Percentiles rank a stretch among this genome's conserved stretches.
These are phyloP conservation scores for Tinea semifulvella DNA, from an alignment of 2,888 invertebrate genomes.

Conservation along the genomic window DNA sequence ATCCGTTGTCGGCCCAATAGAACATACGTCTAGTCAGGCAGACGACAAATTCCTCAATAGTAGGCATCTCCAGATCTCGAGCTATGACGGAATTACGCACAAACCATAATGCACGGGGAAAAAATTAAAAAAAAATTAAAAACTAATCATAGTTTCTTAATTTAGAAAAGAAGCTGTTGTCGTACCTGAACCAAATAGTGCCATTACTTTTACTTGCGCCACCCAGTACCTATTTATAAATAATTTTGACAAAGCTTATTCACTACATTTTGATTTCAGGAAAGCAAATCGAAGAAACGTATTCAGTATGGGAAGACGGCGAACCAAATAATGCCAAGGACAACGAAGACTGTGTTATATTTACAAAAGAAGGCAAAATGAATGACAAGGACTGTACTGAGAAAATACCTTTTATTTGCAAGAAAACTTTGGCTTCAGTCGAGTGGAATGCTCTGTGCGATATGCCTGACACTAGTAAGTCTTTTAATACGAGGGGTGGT, in stretches of 20 bases:
- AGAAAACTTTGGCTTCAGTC: slow-evolving; percentile 32
- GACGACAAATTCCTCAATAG: no score
- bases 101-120: no score
- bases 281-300: slow-evolving; percentile 31
- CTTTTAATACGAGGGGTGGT: no score
- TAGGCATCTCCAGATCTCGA: no score
- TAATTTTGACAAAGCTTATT: background rate
- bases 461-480: slow-evolving; percentile 35
- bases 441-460: slow-evolving; percentile 41
- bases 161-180: no score
- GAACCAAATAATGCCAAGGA: slow-evolving; percentile 37
- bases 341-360: slow-evolving; percentile 33
- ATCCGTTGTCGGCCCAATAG: no score
- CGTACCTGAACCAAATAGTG: no score
- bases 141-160: no score
- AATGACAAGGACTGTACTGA: slow-evolving; percentile 33
- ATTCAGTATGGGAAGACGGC: slow-evolving; percentile 33
- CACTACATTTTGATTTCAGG: slow-evolving; percentile 26
- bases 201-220: background rate
- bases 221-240: background rate
- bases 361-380: slow-evolving; percentile 27
- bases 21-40: no score
- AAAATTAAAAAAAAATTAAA: no score
- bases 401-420: slow-evolving; percentile 40
- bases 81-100: no score